A percentile compares a stretch with the other conserved stretches of the same genome.
Evolutionary conservation across 2,797 vertebrate genomes (phyloP).

Genomic region (Pogonophryne albipinna): DNA sequence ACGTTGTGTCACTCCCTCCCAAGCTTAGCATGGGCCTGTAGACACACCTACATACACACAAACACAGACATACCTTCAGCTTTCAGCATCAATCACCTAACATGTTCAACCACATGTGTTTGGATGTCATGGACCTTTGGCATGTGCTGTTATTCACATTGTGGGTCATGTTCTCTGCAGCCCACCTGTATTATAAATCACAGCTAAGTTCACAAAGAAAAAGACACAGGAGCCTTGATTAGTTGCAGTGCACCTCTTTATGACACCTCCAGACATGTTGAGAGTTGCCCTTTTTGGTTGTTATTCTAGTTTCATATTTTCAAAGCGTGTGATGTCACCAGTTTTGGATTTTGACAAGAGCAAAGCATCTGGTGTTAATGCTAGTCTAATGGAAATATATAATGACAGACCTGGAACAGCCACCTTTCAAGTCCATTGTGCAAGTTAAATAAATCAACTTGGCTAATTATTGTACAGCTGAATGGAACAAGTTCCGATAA

Average conservation of each 20-base stretch:
- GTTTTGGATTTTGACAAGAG: slow-evolving; percentile 60
- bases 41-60: neutral
- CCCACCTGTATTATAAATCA: slow-evolving; percentile 67
- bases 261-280: slow-evolving; percentile 63
- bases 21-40: neutral
- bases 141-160: slow-evolving; percentile 33
- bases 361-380: slow-evolving; percentile 64
- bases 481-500: slow-evolving; percentile 26
- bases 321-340: slow-evolving; percentile 62
- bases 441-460: slow-evolving; percentile 54
- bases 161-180: slow-evolving; percentile 23
- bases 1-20: slow-evolving; percentile 24
- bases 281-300: slow-evolving; percentile 66
- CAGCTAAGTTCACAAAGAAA: slow-evolving; percentile 46
- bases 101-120: slow-evolving; percentile 28
- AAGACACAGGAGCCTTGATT: slow-evolving; percentile 57
- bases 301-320: slow-evolving; percentile 61
- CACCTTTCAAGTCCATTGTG: slow-evolving; percentile 46
- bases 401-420: slow-evolving; percentile 62
- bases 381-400: slow-evolving; percentile 51
- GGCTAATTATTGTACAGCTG: slow-evolving; percentile 51
- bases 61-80: slow-evolving; percentile 28
- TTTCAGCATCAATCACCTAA: slow-evolving; percentile 57
- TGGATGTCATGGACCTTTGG: slow-evolving; percentile 17
- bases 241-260: slow-evolving; percentile 48